These are phyloP conservation scores for Cephalopterus ornatus DNA, from an alignment of 2,113 vertebrate genomes.

Conservation along the genomic window DNA sequence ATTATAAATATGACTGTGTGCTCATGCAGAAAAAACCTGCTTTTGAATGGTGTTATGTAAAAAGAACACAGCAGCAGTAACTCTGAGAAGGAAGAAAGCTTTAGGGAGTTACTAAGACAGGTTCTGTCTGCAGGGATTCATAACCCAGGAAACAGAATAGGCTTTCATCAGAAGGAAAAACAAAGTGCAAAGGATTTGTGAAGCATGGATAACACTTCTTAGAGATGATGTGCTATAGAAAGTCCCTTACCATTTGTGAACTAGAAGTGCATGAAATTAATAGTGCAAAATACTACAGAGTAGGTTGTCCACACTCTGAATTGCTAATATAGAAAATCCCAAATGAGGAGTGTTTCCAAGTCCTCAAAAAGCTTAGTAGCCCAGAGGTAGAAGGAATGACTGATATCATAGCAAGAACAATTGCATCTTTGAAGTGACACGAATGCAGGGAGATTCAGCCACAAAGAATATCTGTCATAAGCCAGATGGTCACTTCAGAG, in stretches of 20 bases:
- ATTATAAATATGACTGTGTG: neutral
- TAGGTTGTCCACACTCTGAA: neutral
- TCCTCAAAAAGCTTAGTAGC: neutral
- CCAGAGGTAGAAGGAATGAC: neutral
- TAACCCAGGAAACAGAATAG: neutral
- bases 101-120: neutral
- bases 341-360: neutral
- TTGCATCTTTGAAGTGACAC: neutral
- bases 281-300: neutral
- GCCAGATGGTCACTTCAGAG: neutral
- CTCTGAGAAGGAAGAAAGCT: neutral
- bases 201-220: neutral
- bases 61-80: neutral
- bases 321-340: neutral
- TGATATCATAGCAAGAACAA: neutral
- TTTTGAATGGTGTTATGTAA: neutral
- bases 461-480: neutral
- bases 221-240: neutral
- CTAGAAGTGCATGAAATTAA: neutral
- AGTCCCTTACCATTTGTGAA: neutral
- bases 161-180: neutral
- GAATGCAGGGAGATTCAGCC: neutral
- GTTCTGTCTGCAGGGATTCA: neutral
- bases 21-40: fast-evolving
- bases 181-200: neutral